Evolutionary conservation across 1,140 invertebrate genomes (phyloP).

Genomic region (Pemphigus obesinymphae): DNA sequence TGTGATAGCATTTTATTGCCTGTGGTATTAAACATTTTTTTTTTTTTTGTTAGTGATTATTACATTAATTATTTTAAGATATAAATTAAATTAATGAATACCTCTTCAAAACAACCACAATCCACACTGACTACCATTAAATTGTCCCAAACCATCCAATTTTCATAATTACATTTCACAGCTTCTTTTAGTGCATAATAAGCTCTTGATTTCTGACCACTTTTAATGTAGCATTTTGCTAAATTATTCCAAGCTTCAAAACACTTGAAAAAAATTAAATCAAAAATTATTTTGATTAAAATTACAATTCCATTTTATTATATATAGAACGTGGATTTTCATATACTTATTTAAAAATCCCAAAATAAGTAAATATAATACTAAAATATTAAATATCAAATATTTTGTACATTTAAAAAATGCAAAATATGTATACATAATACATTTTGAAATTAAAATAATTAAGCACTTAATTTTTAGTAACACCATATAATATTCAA

Average conservation of each 20-base stretch:
- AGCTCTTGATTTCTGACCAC: constrained; percentile 79
- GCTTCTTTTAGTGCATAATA: constrained; percentile 81
- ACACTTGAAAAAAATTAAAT: constrained; percentile 54
- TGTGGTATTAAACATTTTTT: constrained; percentile 48
- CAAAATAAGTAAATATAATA: no score
- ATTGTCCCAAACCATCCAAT: constrained; percentile 98
- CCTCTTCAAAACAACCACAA: constrained; percentile 67
- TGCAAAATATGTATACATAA: no score
- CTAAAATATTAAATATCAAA: no score
- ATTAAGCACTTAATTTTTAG: no score
- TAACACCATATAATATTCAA: no score
- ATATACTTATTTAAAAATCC: no score
- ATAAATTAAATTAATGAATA: constrained; percentile 43
- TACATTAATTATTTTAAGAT: background rate
- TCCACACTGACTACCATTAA: constrained; percentile 76
- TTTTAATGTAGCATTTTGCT: constrained; percentile 83
- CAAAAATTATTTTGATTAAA: background rate
- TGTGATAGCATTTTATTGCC: constrained; percentile 77
- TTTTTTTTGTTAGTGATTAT: background rate
- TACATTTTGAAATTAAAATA: no score
- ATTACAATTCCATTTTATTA: no score
- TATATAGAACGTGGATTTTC: no score
- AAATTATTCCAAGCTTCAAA: constrained; percentile 98
- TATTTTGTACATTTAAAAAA: no score
- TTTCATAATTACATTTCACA: constrained; percentile 87